Evolutionary conservation across 2,888 invertebrate species (phyloP), one percentile per base, ranked within the genome.

Genomic region (Ophion slaviceki): DNA sequence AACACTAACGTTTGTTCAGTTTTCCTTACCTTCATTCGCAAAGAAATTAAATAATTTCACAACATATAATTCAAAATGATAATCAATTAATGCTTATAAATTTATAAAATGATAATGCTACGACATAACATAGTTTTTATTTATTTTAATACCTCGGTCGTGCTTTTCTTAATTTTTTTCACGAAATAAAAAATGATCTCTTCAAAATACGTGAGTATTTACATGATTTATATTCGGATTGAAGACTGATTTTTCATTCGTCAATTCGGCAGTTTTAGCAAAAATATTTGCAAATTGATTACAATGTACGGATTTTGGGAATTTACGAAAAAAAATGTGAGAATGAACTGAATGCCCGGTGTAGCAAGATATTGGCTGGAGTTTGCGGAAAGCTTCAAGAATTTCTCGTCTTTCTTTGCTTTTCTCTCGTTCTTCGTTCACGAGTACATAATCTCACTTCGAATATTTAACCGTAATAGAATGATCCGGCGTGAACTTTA

Each of bases 381-480:
- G 40, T 40, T 40, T 40, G 4, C 40, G 6, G 40, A 8, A 40
- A 40, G 40, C 40, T 40, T 40, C 8, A 40, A 40, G 17, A 36
- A 6, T 61, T 57, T 71, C 40, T 0, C 57, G 20, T 59, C 66
- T 59, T 64, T 62, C 32, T 28, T 32, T 57, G 47, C 66, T 78
- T 78, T 20, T 57, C 76, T 36, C 36, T 59, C 10, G 36, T 59
- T 59, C 36, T 53, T 61, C 45, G 45, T 14, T 32, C 45, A n/a
- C 11, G 75, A 47, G 28, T 40, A 57, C 24, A 45, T 57, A 8
- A 10, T 5, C 17, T 28, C 62, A 62, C 57, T 62, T 32, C 32
- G 68, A 64, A 78, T 75, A 79, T 82, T 81, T 32, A 82, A 85
- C 78, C 45, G 45, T 53, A 79, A 75, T 36, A 71, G 57, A 78